Percentiles rank a stretch among this genome's conserved stretches.
These are phyloP conservation scores for Sebastes taczanowskii DNA, from an alignment of 2,797 vertebrate species.

Conservation along the genomic window DNA sequence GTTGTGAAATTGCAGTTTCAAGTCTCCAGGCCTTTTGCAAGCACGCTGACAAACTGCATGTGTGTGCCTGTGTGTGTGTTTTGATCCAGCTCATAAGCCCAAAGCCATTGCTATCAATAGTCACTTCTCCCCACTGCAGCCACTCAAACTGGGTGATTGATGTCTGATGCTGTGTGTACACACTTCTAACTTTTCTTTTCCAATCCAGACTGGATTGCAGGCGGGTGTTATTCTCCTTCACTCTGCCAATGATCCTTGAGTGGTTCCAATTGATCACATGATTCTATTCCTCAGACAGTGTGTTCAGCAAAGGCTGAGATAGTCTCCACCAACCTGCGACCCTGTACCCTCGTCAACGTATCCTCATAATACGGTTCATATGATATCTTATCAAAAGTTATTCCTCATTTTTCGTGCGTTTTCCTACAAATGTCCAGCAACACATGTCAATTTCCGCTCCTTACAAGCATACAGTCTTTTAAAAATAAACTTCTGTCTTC, in stretches of 20 bases:
- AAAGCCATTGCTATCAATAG: slow-evolving; percentile 7
- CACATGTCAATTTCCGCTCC: no score
- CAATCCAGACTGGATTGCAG: not conserved
- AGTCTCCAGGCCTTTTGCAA: not conserved
- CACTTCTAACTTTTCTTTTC: not conserved
- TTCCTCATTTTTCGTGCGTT: no score
- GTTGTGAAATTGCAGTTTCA: slow-evolving; percentile 16
- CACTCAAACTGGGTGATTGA: slow-evolving; percentile 27
- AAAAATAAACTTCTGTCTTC: no score
- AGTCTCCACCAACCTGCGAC: not conserved
- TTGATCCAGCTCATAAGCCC: not conserved
- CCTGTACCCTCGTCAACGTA: no score
- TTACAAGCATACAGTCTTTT: no score
- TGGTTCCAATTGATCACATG: not conserved
- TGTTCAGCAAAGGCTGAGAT: not conserved
- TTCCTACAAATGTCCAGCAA: no score
- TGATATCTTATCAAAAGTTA: no score
- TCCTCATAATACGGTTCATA: accelerated
- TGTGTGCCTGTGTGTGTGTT: not conserved
- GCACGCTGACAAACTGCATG: not conserved
- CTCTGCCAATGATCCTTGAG: not conserved
- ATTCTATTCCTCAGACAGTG: no score
- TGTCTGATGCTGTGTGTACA: not conserved
- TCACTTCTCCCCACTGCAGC: slow-evolving; percentile 17
- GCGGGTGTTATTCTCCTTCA: not conserved